Conservation (phyloP, 1,140 invertebrate genomes). For the Hesperophylax magnus region DNA sequence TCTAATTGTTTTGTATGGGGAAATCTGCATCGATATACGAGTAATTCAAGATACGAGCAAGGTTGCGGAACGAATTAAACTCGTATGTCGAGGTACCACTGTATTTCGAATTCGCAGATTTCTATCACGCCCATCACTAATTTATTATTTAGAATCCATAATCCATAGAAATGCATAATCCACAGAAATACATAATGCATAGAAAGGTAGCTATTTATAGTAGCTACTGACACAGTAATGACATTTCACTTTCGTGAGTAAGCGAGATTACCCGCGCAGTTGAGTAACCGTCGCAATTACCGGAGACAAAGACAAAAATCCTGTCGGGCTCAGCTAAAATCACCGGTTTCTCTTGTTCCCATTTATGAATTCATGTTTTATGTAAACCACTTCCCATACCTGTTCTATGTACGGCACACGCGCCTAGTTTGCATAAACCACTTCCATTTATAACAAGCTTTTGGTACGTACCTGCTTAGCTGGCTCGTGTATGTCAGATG, state of each 20-base stretch:
- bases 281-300: conserved; percentile 19
- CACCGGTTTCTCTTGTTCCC: neutral
- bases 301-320: conserved; percentile 34
- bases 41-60: too few relatives aligned
- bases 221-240: neutral
- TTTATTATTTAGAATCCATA: too few relatives aligned
- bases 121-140: too few relatives aligned
- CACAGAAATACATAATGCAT: neutral
- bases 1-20: too few relatives aligned
- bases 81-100: too few relatives aligned
- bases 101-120: too few relatives aligned
- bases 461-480: neutral
- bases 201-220: neutral
- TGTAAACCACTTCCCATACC: conserved; percentile 20
- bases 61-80: too few relatives aligned
- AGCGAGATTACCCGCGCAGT: neutral
- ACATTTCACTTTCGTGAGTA: conserved; percentile 15
- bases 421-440: conserved; percentile 28
- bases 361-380: conserved; percentile 16
- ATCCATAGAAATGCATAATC: neutral
- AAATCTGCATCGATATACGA: too few relatives aligned
- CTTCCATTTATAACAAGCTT: conserved; percentile 30
- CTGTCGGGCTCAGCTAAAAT: neutral
- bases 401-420: conserved; percentile 15
- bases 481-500: neutral